phyloP scores from a whole-genome alignment of 2,888 invertebrate genomes.

The Drosophila cracens region DNA sequence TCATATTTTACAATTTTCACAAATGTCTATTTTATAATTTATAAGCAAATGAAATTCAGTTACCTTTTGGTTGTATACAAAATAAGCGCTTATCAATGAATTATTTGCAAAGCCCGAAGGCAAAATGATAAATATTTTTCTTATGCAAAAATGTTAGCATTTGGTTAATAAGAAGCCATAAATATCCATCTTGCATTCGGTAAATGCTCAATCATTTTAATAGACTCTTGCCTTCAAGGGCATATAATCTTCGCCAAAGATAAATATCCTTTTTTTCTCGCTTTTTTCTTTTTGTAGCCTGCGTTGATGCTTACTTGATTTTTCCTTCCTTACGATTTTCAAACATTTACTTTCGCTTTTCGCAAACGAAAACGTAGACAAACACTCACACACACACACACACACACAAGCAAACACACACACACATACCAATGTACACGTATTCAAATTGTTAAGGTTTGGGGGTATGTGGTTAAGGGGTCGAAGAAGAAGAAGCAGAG shows the following conservation, averaged over 20 bases:
- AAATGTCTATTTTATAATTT: not conserved
- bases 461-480: slow-evolving; percentile 7
- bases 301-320: slow-evolving; percentile 73
- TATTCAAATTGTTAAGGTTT: slow-evolving; percentile 66
- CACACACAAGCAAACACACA: not conserved
- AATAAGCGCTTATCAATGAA: slow-evolving; percentile 11
- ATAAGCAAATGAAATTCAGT: slow-evolving; percentile 9
- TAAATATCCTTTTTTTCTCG: slow-evolving; percentile 44
- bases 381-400: slow-evolving; percentile 47
- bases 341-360: slow-evolving; percentile 81
- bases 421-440: slow-evolving; percentile 44
- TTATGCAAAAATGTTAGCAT: slow-evolving; percentile 25
- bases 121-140: slow-evolving; percentile 33
- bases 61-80: not conserved
- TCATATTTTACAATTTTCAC: not conserved
- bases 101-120: slow-evolving; percentile 11
- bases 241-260: slow-evolving; percentile 60
- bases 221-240: slow-evolving; percentile 51
- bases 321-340: slow-evolving; percentile 80
- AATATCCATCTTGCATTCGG: slow-evolving; percentile 37
- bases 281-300: slow-evolving; percentile 23
- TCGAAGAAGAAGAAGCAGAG: slow-evolving; percentile 1
- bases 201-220: slow-evolving; percentile 58
- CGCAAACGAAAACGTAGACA: slow-evolving; percentile 73
- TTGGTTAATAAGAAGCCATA: slow-evolving; percentile 33